Base-by-base conservation (phyloP, 2,113 vertebrate genomes). In the Apeltes quadracus region DNA sequence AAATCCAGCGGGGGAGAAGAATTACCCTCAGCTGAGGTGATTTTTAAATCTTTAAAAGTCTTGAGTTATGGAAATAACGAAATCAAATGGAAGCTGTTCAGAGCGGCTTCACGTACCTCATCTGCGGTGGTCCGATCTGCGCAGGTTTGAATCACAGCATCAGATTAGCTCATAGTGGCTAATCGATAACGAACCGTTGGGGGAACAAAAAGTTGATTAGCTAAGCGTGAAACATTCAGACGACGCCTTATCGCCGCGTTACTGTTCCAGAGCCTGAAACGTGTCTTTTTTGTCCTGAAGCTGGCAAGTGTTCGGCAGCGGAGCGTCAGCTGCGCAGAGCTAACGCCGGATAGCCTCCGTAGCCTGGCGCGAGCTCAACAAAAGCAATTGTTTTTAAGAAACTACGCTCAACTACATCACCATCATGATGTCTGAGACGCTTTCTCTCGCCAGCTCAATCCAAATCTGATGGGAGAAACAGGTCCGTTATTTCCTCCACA, bases 401-500 rank as follows among this genome's bases (percentile, higher is more conserved):
- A 11, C 16, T 5, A 11, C 3, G 7, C 3, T 29, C 9, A 10
- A 0, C 25, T 50, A 32, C 5, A 23, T 8, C 44, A 20, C 9
- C 6, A 36, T 39, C 1, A 18, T 46, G 32, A 53, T 2, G 3
- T 2, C 4, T 3, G 1, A 0, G 1, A 22, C 22, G 0, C 7
- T 32, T 36, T 41, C 44, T 43, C 32, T 14, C 4, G 16, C 1
- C 54, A 66, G 53, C 79, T 25, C 27, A n/a, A 11, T 20, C 57
- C 58, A 25, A 9, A 20, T 15, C 11, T 29, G 39, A 25, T 1
- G 29, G n/a, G 6, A 14, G 39, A 41, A 51, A 36, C 79, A 86
- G 87, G 84, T 88, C 81, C 87, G 87, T 87, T 89, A 83, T 69
- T 53, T 81, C 63, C 3, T 61, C 80, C 72, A 84, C 78, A 79